Evolutionary conservation across 23 tunicate genomes (phyloP).

Genomic region (Trididemnum nubilum): DNA sequence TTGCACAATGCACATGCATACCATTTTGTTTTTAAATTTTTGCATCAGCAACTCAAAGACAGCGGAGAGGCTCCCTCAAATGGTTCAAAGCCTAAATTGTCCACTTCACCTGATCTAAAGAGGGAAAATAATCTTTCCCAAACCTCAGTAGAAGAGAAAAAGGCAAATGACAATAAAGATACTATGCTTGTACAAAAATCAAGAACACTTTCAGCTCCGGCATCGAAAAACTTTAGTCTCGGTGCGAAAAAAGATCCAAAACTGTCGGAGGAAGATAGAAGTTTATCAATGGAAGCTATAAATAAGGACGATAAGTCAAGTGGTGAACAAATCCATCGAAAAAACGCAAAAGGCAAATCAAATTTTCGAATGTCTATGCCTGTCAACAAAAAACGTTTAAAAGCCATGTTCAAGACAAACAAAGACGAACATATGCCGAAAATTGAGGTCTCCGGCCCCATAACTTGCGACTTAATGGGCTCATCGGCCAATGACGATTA

Average conservation of each 20-base stretch:
- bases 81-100: too few relatives aligned
- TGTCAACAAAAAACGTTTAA: constrained; percentile 12
- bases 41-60: too few relatives aligned
- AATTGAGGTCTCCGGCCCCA: constrained; percentile 36
- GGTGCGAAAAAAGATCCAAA: neutral
- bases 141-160: too few relatives aligned
- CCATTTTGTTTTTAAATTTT: too few relatives aligned
- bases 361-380: constrained; percentile 17
- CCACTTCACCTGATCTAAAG: too few relatives aligned
- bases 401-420: constrained; percentile 16
- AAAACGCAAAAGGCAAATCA: constrained; percentile 1
- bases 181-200: too few relatives aligned
- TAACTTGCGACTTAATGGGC: constrained; percentile 27
- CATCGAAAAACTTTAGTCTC: neutral
- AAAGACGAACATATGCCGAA: constrained; percentile 29
- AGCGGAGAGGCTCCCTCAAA: too few relatives aligned
- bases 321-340: neutral
- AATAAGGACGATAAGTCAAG: neutral
- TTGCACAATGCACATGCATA: too few relatives aligned
- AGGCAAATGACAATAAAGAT: too few relatives aligned
- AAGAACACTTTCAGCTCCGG: neutral
- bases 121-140: too few relatives aligned
- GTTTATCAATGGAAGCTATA: neutral
- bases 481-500: constrained; percentile 31
- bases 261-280: neutral